A percentile compares a stretch with the other conserved stretches of the same genome.
Evolutionary conservation across 2,113 vertebrate species (phyloP).

Genomic region (Plectropomus leopardus): DNA sequence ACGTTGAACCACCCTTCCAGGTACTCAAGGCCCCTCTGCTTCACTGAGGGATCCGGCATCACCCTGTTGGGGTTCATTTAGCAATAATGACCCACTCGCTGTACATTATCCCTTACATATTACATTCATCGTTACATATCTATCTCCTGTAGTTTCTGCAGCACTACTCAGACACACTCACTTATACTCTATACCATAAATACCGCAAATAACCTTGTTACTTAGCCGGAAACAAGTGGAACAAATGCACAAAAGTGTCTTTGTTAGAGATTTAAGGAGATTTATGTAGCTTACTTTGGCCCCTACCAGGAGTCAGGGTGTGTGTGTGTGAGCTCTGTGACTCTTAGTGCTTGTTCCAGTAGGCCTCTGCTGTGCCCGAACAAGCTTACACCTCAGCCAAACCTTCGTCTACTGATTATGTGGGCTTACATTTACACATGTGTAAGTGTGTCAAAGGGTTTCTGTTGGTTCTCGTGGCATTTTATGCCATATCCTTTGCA

Average conservation of each 20-base stretch:
- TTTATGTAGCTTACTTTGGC: conserved; percentile 74
- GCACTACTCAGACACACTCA: conserved; percentile 15
- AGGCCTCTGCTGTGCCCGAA: conserved; percentile 56
- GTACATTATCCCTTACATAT: no score
- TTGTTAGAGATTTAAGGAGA: conserved; percentile 77
- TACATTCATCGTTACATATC: conserved; percentile 7
- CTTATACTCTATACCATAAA: conserved; percentile 27
- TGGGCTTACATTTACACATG: conserved; percentile 28
- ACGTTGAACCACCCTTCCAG: no score
- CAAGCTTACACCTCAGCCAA: conserved; percentile 62
- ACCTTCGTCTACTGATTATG: conserved; percentile 46
- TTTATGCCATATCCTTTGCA: conserved; percentile 28
- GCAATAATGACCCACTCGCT: no score
- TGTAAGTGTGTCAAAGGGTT: conserved; percentile 52
- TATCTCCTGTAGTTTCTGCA: conserved; percentile 6
- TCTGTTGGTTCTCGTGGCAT: conserved; percentile 34
- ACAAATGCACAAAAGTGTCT: conserved; percentile 72
- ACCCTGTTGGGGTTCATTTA: no score
- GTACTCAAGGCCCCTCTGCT: no score
- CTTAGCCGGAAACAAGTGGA: conserved; percentile 71
- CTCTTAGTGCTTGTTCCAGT: conserved; percentile 44
- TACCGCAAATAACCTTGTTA: conserved; percentile 44
- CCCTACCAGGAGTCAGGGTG: conserved; percentile 53
- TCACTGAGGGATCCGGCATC: no score
- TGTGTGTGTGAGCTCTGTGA: conserved; percentile 30